These are phyloP conservation scores for Trachemys scripta DNA, from an alignment of 2,113 vertebrate genomes.

Conservation along the genomic window DNA sequence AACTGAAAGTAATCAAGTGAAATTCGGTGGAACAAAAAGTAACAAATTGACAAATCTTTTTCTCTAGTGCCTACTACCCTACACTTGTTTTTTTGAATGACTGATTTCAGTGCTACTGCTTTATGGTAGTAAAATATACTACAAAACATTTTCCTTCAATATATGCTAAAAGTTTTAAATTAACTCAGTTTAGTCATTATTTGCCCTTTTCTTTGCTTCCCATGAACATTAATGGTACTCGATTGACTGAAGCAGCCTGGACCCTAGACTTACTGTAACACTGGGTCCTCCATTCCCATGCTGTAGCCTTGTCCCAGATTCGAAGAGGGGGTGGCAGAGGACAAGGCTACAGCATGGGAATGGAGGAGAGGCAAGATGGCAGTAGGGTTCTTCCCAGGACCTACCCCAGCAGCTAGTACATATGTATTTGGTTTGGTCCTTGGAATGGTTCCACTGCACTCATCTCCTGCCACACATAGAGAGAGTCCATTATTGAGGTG, in stretches of 20 bases:
- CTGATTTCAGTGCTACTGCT: not conserved
- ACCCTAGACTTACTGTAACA: not conserved
- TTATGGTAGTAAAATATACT: not conserved
- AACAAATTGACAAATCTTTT: not conserved
- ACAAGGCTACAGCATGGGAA: no score
- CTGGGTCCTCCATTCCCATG: not conserved
- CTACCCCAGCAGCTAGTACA: not conserved
- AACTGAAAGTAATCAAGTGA: not conserved
- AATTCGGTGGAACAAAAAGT: not conserved
- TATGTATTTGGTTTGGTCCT: not conserved
- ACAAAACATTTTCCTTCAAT: not conserved
- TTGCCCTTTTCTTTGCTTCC: not conserved
- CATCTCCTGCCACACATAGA: not conserved
- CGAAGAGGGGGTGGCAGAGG: not conserved
- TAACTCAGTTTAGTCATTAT: not conserved
- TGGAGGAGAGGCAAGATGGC: no score
- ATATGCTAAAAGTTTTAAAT: not conserved
- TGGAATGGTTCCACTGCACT: not conserved
- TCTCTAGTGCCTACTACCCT: not conserved
- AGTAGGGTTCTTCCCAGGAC: not conserved
- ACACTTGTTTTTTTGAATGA: not conserved
- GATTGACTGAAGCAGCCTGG: accelerated
- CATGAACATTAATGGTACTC: not conserved
- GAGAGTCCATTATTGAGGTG: not conserved
- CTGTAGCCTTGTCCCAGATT: accelerated